A percentile compares a stretch with the other conserved stretches of the same genome.
These are phyloP conservation scores for Holcopasites calliopsidis DNA, from an alignment of 1,140 invertebrate species.

Conservation along the genomic window DNA sequence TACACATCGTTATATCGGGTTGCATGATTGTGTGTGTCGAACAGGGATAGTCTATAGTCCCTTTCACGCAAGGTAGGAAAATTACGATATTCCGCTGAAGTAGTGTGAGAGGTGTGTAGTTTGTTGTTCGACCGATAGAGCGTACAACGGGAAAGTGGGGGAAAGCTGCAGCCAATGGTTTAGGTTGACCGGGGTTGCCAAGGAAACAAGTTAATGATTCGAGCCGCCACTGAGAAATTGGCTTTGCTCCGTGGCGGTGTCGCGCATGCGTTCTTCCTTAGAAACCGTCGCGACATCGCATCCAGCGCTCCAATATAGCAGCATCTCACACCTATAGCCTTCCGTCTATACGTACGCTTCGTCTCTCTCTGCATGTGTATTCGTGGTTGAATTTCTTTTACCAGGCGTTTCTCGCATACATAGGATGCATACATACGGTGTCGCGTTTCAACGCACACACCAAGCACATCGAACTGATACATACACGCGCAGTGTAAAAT, in stretches of 20 bases:
- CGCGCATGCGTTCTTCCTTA: conserved; percentile 26
- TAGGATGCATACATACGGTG: background rate
- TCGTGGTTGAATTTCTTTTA: background rate
- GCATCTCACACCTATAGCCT: background rate
- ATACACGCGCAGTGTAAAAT: conserved; percentile 26
- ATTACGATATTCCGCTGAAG: conserved; percentile 25
- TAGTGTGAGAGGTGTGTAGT: conserved; percentile 48
- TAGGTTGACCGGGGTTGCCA: conserved; percentile 73
- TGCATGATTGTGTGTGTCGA: background rate
- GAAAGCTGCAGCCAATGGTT: conserved; percentile 73
- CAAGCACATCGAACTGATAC: background rate
- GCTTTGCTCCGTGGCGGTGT: conserved; percentile 51
- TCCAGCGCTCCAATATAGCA: conserved; percentile 24
- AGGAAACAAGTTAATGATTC: conserved; percentile 80
- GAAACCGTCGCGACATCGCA: conserved; percentile 21
- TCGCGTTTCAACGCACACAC: background rate
- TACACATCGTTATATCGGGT: background rate
- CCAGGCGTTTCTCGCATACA: background rate
- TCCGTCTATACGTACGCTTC: background rate
- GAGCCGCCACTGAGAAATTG: conserved; percentile 77
- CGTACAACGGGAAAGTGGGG: conserved; percentile 55
- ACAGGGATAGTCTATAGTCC: conserved; percentile 45
- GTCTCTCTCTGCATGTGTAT: background rate
- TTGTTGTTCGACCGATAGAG: conserved; percentile 52
- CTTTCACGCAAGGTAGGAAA: conserved; percentile 30